A percentile compares a stretch with the other conserved stretches of the same genome.
Conservation (phyloP, 2,797 vertebrate genomes). For the Sebastes matsubarae region DNA sequence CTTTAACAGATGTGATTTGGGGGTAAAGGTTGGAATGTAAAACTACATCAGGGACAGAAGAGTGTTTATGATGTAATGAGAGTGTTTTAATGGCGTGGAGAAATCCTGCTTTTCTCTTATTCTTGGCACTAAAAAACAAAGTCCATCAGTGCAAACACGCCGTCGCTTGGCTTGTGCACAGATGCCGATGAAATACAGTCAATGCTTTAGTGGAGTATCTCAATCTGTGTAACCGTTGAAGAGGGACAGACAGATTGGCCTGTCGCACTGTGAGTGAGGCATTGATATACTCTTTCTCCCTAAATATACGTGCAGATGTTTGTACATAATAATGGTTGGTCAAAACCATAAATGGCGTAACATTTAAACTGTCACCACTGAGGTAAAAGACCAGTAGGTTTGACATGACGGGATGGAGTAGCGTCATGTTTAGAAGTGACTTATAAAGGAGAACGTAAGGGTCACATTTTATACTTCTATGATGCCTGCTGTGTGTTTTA, state of each 20-base stretch:
- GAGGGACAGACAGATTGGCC: background rate
- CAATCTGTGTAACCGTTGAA: background rate
- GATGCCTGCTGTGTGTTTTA: slow-evolving; percentile 3
- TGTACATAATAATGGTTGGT: background rate
- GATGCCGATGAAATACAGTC: background rate
- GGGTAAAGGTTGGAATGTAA: slow-evolving; percentile 34
- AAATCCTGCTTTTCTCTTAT: background rate
- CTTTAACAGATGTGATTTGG: slow-evolving; percentile 36
- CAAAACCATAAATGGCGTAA: background rate
- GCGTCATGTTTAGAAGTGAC: background rate
- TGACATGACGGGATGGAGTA: background rate
- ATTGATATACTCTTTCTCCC: background rate
- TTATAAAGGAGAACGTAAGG: background rate
- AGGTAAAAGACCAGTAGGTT: background rate
- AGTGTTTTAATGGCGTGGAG: background rate
- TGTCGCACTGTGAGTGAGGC: background rate
- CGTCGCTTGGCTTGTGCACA: background rate
- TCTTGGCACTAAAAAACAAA: slow-evolving; percentile 30
- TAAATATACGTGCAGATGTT: background rate
- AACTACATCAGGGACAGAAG: slow-evolving; percentile 1
- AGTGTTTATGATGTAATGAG: background rate
- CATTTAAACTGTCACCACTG: background rate
- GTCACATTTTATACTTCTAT: slow-evolving; percentile 1
- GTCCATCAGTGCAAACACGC: background rate
- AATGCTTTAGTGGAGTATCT: background rate